A percentile compares a stretch with the other conserved stretches of the same genome.
Evolutionary conservation across 2,113 vertebrate species (phyloP).

Genomic region (Cyanocitta stelleri): DNA sequence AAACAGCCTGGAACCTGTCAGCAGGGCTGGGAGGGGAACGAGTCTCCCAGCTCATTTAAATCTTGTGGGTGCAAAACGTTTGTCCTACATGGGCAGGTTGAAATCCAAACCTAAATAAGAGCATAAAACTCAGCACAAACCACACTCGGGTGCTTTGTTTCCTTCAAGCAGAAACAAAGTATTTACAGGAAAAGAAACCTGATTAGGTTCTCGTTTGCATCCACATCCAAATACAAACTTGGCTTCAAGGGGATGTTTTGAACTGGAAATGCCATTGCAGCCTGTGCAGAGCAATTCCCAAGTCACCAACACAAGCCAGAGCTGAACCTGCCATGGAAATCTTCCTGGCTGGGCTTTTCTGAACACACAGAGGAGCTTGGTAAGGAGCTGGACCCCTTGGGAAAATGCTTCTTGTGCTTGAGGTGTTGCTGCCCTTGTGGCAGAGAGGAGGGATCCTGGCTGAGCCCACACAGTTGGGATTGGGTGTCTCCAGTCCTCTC

Average conservation of each 20-base stretch:
- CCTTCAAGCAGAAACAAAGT: background rate
- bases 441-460: background rate
- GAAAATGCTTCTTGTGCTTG: background rate
- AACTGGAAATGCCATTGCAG: background rate
- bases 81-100: conserved; percentile 2
- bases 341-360: background rate
- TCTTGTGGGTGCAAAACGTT: conserved; percentile 24
- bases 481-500: background rate
- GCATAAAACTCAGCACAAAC: background rate
- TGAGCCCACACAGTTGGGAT: background rate
- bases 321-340: background rate
- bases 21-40: conserved; percentile 30
- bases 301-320: background rate
- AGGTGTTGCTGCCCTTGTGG: accelerated
- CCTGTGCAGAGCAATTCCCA: background rate
- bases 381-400: background rate
- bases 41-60: conserved; percentile 39
- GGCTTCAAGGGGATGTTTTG: background rate
- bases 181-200: background rate
- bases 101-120: background rate
- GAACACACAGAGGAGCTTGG: background rate
- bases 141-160: background rate
- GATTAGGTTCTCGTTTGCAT: background rate
- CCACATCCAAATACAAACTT: background rate
- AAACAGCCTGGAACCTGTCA: conserved; percentile 37